phyloP scores from a whole-genome alignment of 2,888 invertebrate species.

The Lithophane leautieri region DNA sequence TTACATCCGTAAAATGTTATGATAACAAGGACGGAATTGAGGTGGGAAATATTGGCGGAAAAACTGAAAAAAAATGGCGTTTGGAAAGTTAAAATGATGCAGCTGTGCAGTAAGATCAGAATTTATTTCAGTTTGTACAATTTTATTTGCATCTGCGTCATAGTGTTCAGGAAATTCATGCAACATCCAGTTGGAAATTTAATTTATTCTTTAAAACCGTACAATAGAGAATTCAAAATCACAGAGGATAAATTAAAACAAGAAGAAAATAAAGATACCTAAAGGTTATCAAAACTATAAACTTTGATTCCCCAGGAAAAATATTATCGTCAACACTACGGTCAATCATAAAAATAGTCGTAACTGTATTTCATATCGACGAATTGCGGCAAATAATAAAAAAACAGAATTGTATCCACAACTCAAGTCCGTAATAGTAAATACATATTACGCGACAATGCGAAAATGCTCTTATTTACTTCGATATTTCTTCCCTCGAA shows the following conservation, averaged over 20 bases:
- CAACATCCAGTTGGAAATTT: no score
- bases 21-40: constrained; percentile 16
- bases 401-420: constrained; percentile 43
- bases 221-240: constrained; percentile 7
- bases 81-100: constrained; percentile 13
- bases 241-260: neutral
- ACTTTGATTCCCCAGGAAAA: constrained; percentile 14
- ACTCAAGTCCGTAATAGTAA: constrained; percentile 31
- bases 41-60: constrained; percentile 4
- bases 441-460: constrained; percentile 44
- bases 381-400: constrained; percentile 52
- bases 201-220: neutral
- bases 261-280: neutral
- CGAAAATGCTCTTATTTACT: constrained; percentile 50
- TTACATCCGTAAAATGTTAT: constrained; percentile 43
- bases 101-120: constrained; percentile 2
- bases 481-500: constrained; percentile 47
- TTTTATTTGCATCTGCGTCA: constrained; percentile 11
- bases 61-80: neutral
- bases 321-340: constrained; percentile 27
- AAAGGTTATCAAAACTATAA: neutral
- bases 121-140: constrained; percentile 26
- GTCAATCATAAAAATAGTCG: constrained; percentile 33
- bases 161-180: neutral
- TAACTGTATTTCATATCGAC: constrained; percentile 32